These are phyloP conservation scores for Phaethon lepturus DNA, from an alignment of 2,113 vertebrate genomes.

Conservation along the genomic window DNA sequence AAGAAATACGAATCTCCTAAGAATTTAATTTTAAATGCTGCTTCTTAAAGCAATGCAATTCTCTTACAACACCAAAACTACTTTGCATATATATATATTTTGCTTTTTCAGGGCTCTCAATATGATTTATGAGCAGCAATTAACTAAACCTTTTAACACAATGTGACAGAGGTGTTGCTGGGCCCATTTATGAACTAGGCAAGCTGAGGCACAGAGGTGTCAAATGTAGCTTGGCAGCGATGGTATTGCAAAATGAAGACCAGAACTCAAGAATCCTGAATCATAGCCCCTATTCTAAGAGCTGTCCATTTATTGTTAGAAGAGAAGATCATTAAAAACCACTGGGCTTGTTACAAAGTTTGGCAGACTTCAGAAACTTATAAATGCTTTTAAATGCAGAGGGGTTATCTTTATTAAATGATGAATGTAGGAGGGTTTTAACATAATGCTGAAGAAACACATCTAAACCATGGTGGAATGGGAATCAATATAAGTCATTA, in stretches of 20 bases:
- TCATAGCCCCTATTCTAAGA: background rate
- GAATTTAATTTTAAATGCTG: slow-evolving; percentile 36
- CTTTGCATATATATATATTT: slow-evolving; percentile 63
- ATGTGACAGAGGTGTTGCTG: slow-evolving; percentile 41
- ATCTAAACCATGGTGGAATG: background rate
- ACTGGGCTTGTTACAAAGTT: background rate
- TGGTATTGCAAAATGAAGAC: background rate
- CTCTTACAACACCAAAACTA: slow-evolving; percentile 17
- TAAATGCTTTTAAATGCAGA: background rate
- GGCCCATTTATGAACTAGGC: slow-evolving; percentile 29
- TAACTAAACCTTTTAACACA: slow-evolving; percentile 23
- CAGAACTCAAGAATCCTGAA: slow-evolving; percentile 40
- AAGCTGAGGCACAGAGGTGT: slow-evolving; percentile 57
- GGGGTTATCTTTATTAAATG: background rate
- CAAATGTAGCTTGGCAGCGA: background rate
- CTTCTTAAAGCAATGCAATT: background rate
- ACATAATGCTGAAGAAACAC: background rate
- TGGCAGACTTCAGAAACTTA: background rate
- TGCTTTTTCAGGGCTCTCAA: slow-evolving; percentile 23
- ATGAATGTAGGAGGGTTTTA: background rate
- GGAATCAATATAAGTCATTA: background rate
- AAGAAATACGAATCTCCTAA: background rate
- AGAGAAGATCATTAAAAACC: slow-evolving; percentile 11
- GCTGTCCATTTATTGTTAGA: background rate
- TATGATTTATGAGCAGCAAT: slow-evolving; percentile 66